Evolutionary conservation across 2,113 vertebrate genomes (phyloP).

Genomic region (Semnornis frantzii): DNA sequence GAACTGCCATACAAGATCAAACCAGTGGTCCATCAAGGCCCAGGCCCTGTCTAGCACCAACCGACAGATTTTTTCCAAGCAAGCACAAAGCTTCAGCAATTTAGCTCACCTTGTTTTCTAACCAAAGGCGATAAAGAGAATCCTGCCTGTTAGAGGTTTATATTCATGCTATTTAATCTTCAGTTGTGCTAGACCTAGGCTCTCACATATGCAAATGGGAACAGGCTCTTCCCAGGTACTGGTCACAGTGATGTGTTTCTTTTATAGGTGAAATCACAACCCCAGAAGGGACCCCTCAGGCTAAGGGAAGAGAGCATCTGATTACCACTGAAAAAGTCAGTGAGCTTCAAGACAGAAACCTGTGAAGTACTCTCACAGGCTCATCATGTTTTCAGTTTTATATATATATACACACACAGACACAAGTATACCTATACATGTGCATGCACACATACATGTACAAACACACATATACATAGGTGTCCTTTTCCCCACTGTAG

Average conservation of each 20-base stretch:
- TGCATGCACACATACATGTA: fast-evolving
- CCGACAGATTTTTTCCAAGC: constrained; percentile 31
- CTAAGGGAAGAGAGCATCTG: neutral
- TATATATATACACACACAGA: neutral
- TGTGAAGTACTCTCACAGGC: neutral
- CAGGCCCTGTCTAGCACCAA: neutral
- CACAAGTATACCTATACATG: too few relatives aligned
- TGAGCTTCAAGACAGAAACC: neutral
- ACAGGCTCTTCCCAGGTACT: neutral
- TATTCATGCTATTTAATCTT: neutral
- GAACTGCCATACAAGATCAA: constrained; percentile 45
- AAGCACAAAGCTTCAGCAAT: neutral
- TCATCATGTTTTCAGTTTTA: neutral
- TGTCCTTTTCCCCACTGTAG: neutral
- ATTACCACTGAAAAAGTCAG: neutral
- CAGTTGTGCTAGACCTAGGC: neutral
- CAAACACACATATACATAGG: neutral
- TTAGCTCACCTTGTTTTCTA: neutral
- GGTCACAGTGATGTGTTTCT: neutral
- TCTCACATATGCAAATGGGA: neutral
- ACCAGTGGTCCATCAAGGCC: constrained; percentile 29
- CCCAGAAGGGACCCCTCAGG: neutral
- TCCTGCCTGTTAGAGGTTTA: neutral
- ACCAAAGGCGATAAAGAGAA: neutral
- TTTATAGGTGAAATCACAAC: neutral